phyloP scores from a whole-genome alignment of 2,888 invertebrate genomes.

The Stenolophus ochropezus region DNA sequence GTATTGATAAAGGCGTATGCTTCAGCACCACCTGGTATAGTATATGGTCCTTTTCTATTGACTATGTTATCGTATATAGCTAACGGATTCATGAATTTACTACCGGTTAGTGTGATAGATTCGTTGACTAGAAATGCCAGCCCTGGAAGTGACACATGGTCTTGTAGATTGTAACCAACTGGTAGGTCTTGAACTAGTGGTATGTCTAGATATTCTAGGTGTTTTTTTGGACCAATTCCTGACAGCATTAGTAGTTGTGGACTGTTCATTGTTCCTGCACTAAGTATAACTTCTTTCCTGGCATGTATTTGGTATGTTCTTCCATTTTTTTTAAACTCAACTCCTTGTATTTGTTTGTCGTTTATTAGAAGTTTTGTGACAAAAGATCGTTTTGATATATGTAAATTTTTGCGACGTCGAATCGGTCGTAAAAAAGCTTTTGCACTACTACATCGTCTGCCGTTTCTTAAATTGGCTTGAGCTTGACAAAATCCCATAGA shows the following conservation, averaged over 20 bases:
- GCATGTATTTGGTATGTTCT: conserved; percentile 75
- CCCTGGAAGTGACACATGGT: conserved; percentile 83
- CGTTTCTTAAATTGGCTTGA: conserved; percentile 80
- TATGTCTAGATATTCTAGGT: conserved; percentile 77
- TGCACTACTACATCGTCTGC: conserved; percentile 83
- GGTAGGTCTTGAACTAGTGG: conserved; percentile 79
- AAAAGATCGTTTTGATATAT: conserved; percentile 80
- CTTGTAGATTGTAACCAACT: conserved; percentile 86
- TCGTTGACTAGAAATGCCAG: conserved; percentile 82
- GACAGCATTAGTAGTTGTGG: conserved; percentile 90
- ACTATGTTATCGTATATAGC: conserved; percentile 79
- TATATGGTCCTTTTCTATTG: conserved; percentile 81
- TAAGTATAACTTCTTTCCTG: conserved; percentile 83
- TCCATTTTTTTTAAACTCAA: conserved; percentile 80
- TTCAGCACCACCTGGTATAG: conserved; percentile 86
- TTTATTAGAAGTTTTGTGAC: conserved; percentile 79
- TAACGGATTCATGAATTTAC: conserved; percentile 70
- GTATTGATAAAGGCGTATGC: conserved; percentile 85
- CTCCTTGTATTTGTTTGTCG: conserved; percentile 78
- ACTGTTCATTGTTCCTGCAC: conserved; percentile 86
- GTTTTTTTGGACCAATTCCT: conserved; percentile 82
- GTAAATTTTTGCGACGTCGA: conserved; percentile 78
- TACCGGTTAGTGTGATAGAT: conserved; percentile 35
- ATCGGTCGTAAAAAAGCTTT: conserved; percentile 84
- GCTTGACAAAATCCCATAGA: conserved; percentile 78